Evolutionary conservation across 2,797 vertebrate genomes (phyloP), one percentile per base, ranked within the genome.

Genomic region (Kryptopterus vitreolus): DNA sequence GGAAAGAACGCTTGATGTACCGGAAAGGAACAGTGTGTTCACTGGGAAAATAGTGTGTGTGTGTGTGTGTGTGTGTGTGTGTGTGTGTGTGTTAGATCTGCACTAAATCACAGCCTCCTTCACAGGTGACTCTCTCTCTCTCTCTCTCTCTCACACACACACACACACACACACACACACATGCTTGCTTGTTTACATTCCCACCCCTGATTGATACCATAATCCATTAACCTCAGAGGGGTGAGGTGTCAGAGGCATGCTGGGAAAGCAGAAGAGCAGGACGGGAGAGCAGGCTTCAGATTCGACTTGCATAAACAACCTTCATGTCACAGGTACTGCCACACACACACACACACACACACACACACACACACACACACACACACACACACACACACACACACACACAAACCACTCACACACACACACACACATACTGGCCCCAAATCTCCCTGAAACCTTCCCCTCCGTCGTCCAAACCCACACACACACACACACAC

Each of bases 121-220:
- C 15, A 69, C n/a, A 50, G n/a, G n/a, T 26, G 13, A 48, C n/a
- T 50, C 66, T 22, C 7, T 65, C 18, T 65, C 18, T 20, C 62
- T 20, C 61, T 31, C 53, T 63, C 7, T 24, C 35, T 24, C 63
- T 6, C 63, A 43, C 52, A 78, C 58, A 46, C 63, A 24, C 65
- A 26, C 65, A 46, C 59, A 58, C 61, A 69, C 29, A 48, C 75
- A 69, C 59, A 58, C n/a, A 63, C 69, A 70, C 24, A 31, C 29
- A 46, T 58, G 77, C 31, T 74, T 75, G 76, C 55, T 38, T 78
- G 62, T 52, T 62, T 73, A 84, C 70, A 79, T 78, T 63, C 73
- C 69, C 79, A 81, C 33, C 63, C 73, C 70, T 81, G 76, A 78
- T 78, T 81, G 69, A 81, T 81, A 72, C 73, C 38, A 70, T 74